Percentiles rank a stretch among this genome's conserved stretches.
phyloP scores from a whole-genome alignment of 2,113 vertebrate species.

The Amazona vittata region DNA sequence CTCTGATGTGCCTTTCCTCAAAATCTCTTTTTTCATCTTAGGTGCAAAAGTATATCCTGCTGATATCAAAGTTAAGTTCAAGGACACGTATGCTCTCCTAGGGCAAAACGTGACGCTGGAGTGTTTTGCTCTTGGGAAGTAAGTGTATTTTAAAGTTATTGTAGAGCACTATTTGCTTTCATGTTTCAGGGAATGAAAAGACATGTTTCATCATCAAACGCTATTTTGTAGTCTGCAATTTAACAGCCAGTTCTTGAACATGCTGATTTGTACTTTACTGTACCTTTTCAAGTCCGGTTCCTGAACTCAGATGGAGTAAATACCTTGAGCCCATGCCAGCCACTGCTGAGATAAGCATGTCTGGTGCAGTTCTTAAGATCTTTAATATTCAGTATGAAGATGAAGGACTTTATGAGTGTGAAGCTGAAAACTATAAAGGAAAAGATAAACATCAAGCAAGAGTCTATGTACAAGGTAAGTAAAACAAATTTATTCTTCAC shows the following conservation, averaged over 20 bases:
- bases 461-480: constrained; percentile 88
- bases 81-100: constrained; percentile 84
- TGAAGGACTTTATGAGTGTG: constrained; percentile 88
- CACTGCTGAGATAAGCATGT: constrained; percentile 85
- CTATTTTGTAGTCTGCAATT: neutral
- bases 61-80: constrained; percentile 92
- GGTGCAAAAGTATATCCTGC: constrained; percentile 91
- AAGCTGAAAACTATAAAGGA: constrained; percentile 90
- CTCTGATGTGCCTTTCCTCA: neutral
- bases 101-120: constrained; percentile 94
- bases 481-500: neutral
- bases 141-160: constrained; percentile 71
- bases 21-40: constrained; percentile 59
- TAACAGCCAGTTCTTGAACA: neutral
- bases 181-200: neutral
- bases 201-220: neutral
- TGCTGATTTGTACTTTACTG: constrained; percentile 30
- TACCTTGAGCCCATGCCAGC: constrained; percentile 83
- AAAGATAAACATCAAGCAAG: constrained; percentile 87
- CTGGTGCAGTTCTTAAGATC: constrained; percentile 88
- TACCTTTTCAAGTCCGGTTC: constrained; percentile 85
- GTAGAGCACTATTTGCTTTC: neutral
- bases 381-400: constrained; percentile 91
- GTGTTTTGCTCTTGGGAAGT: constrained; percentile 98
- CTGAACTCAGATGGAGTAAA: constrained; percentile 90